Conservation (phyloP, 2,797 vertebrate genomes). For the Synaphobranchus kaupii region DNA sequence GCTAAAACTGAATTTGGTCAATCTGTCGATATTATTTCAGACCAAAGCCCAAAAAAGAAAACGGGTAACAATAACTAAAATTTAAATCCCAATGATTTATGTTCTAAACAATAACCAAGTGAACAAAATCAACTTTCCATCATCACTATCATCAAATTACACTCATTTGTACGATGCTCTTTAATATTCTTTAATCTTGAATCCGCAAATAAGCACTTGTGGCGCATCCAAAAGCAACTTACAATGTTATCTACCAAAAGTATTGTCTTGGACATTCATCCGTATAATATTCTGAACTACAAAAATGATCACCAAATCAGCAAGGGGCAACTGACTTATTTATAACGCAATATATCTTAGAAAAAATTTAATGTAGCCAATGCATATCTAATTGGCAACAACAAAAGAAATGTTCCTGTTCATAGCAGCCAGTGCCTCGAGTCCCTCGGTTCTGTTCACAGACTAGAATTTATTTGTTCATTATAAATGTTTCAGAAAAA, state of each 20-base stretch:
- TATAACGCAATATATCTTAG: neutral
- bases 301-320: neutral
- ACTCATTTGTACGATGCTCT: neutral
- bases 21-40: neutral
- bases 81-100: neutral
- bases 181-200: neutral
- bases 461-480: neutral
- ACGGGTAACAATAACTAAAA: neutral
- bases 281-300: neutral
- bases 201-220: neutral
- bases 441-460: neutral
- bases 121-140: neutral
- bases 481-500: neutral
- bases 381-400: neutral
- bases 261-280: neutral
- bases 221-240: neutral
- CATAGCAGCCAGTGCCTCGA: neutral
- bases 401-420: neutral
- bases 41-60: neutral
- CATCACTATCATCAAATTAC: neutral
- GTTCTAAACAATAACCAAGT: neutral
- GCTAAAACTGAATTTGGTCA: neutral
- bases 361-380: neutral
- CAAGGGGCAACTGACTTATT: neutral
- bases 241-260: neutral